phyloP scores from a whole-genome alignment of 2,113 vertebrate species.

The Piaya cayana region DNA sequence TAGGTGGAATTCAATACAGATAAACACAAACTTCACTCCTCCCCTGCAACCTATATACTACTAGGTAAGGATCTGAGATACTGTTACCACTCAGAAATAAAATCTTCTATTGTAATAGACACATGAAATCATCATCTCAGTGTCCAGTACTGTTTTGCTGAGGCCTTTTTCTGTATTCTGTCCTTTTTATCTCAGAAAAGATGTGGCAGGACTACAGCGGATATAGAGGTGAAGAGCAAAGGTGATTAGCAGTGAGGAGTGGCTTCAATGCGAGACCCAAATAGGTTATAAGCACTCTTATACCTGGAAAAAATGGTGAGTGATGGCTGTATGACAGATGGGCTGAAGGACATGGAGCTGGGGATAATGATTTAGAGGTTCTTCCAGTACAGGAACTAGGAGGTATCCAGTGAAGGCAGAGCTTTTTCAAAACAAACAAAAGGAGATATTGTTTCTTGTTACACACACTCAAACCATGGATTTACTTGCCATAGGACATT shows the following conservation, averaged over 20 bases:
- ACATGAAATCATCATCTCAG: rapidly evolving
- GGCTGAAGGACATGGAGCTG: background rate
- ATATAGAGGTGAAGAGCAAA: background rate
- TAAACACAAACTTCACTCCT: background rate
- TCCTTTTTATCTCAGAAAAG: background rate
- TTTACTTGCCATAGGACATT: background rate
- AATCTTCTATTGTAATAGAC: background rate
- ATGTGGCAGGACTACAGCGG: background rate
- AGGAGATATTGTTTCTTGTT: background rate
- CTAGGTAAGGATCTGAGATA: background rate
- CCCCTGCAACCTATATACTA: background rate
- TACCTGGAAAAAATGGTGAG: background rate
- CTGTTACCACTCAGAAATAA: background rate
- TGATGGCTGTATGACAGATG: background rate
- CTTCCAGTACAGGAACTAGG: background rate
- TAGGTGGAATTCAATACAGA: background rate
- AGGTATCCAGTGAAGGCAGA: background rate
- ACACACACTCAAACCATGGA: rapidly evolving
- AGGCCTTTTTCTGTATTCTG: background rate
- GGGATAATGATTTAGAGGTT: background rate
- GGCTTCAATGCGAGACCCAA: background rate
- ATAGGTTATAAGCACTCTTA: background rate
- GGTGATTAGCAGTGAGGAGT: rapidly evolving
- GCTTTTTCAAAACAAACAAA: background rate
- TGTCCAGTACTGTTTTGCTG: background rate